Base-by-base conservation (phyloP, 2,888 invertebrate genomes). In the Mythimna lalbum region DNA sequence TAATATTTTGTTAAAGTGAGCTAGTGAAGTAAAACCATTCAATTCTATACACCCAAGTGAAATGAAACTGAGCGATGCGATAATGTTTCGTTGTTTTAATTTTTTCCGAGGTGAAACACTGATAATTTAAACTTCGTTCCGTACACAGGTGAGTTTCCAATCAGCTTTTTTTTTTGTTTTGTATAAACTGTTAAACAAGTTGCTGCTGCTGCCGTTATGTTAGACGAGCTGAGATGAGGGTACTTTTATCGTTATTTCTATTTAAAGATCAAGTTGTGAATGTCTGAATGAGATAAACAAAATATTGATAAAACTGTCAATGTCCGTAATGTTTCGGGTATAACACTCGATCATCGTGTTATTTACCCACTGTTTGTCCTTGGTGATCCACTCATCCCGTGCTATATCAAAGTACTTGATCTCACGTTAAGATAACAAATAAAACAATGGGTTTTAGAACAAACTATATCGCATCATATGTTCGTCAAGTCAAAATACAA, bases 11-110 rank as follows among this genome's bases (percentile, higher is more conserved):
- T 83, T 82, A 78, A 85, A 89, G 92, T 92, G 92, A 85, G 83
- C 82, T 76, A 89, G 89, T 88, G 87, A 85, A 85, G 78, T 83
- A 82, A 72, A 80, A 64, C 39, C 60, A 64, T 77, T 62, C 59
- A 74, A 82, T 69, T 87, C 83, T 82, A 81, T 86, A 89, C 88
- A 89, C 85, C 86, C 85, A 84, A 90, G 92, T 93, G 93, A 90
- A 91, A 91, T 91, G 89, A 89, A 87, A 91, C 89, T 91, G 88
- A 91, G 88, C 88, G 74, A 89, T 88, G 82, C 84, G 86, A 90
- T 90, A 88, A 93, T 94, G 93, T 92, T 90, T 85, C 80, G 88
- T 93, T 92, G 87, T 91, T 90, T 87, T 87, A 89, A 89, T 90
- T 89, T 86, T 84, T 87, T 82, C 81, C 80, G 85, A 81, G 82